Conservation (phyloP, 2,797 vertebrate species). For the Harpagifer antarcticus region DNA sequence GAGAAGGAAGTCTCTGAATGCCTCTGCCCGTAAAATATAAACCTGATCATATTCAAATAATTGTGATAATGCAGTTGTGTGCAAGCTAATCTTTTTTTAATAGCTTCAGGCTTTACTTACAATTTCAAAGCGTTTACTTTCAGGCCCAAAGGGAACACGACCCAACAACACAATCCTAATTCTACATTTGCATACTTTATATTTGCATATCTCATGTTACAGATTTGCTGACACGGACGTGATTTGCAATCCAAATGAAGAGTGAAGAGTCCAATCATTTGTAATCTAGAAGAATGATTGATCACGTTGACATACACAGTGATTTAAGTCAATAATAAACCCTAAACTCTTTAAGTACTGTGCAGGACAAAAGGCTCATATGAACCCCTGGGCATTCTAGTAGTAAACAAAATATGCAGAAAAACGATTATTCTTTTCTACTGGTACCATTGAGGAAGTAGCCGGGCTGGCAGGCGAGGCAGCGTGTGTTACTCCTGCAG, state of each 20-base stretch:
- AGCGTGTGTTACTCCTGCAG: slow-evolving; percentile 80
- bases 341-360: not conserved
- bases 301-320: slow-evolving; percentile 9
- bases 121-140: slow-evolving; percentile 2
- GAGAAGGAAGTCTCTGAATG: no score
- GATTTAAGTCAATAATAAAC: slow-evolving; percentile 27
- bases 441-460: slow-evolving; percentile 84
- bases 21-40: not conserved
- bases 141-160: slow-evolving; percentile 18
- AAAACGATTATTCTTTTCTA: slow-evolving; percentile 17
- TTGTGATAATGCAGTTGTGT: not conserved
- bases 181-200: slow-evolving; percentile 56
- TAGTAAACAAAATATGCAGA: not conserved
- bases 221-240: slow-evolving; percentile 55
- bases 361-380: not conserved
- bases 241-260: slow-evolving; percentile 79
- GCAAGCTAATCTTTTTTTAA: slow-evolving; percentile 6
- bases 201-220: slow-evolving; percentile 68
- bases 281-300: slow-evolving; percentile 45
- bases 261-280: slow-evolving; percentile 24
- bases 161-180: slow-evolving; percentile 18
- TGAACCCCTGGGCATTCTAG: not conserved
- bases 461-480: slow-evolving; percentile 83
- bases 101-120: slow-evolving; percentile 15
- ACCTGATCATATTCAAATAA: not conserved